Conservation (phyloP, 2,113 vertebrate species). For the Columba livia region DNA sequence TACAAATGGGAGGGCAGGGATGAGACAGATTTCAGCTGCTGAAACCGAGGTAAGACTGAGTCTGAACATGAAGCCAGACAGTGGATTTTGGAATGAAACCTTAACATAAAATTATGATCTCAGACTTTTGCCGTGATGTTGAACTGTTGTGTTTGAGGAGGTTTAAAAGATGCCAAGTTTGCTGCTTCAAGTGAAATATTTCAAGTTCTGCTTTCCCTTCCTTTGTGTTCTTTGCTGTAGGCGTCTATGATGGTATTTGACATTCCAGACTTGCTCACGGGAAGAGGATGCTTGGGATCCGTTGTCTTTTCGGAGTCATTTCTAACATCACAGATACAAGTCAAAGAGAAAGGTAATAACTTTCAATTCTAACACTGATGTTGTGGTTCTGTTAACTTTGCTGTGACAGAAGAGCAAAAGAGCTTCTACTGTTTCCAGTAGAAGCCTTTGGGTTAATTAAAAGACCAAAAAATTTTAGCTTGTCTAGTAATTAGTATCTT, state of each 20-base stretch:
- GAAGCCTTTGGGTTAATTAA: neutral
- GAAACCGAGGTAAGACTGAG: neutral
- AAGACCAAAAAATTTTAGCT: neutral
- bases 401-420: neutral
- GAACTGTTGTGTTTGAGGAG: neutral
- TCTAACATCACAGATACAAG: constrained; percentile 88
- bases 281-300: constrained; percentile 83
- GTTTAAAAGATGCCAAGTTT: neutral
- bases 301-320: constrained; percentile 95
- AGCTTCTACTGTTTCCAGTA: neutral
- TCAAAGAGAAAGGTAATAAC: constrained; percentile 86
- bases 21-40: neutral
- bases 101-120: neutral
- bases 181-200: neutral
- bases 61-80: neutral
- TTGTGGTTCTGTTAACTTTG: neutral
- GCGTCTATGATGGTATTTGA: constrained; percentile 87
- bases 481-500: neutral
- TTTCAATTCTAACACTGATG: rapidly evolving
- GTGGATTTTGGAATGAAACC: neutral
- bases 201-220: neutral
- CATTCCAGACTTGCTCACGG: constrained; percentile 85
- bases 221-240: constrained; percentile 59
- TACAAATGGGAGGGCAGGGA: neutral
- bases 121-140: rapidly evolving